phyloP scores from a whole-genome alignment of 2,888 invertebrate species.

The Prenolepis imparis region DNA sequence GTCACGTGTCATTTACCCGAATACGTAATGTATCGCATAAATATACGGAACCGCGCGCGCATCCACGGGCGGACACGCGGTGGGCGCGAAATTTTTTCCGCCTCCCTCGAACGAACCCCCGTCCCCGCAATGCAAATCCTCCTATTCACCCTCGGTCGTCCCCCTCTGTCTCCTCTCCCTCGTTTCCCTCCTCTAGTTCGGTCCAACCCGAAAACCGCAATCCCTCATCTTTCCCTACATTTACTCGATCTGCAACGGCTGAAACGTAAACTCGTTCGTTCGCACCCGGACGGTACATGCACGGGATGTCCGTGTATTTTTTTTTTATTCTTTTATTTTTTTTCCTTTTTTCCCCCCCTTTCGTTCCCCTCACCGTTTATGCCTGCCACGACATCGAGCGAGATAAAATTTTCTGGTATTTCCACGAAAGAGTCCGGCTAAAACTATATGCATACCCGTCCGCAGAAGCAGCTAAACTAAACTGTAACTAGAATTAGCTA shows the following conservation, averaged over 20 bases:
- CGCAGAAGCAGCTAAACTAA: slow-evolving; percentile 61
- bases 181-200: slow-evolving; percentile 63
- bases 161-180: slow-evolving; percentile 46
- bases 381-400: slow-evolving; percentile 70
- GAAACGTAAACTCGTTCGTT: slow-evolving; percentile 81
- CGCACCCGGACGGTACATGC: slow-evolving; percentile 65
- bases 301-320: slow-evolving; percentile 48
- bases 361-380: slow-evolving; percentile 62
- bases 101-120: slow-evolving; percentile 47
- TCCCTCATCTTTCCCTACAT: slow-evolving; percentile 82
- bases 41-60: slow-evolving; percentile 78
- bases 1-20: slow-evolving; percentile 85
- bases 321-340: slow-evolving; percentile 48
- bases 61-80: slow-evolving; percentile 69
- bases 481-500: slow-evolving; percentile 29
- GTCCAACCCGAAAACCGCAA: slow-evolving; percentile 80
- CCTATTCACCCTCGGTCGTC: slow-evolving; percentile 56
- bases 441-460: slow-evolving; percentile 54
- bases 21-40: slow-evolving; percentile 84
- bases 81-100: slow-evolving; percentile 75
- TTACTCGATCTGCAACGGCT: slow-evolving; percentile 81
- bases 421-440: slow-evolving; percentile 62
- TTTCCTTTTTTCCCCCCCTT: not conserved
- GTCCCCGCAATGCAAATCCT: slow-evolving; percentile 39
- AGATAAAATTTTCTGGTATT: slow-evolving; percentile 75